Conservation (phyloP, 2,113 vertebrate species). For the Cinclus cinclus region DNA sequence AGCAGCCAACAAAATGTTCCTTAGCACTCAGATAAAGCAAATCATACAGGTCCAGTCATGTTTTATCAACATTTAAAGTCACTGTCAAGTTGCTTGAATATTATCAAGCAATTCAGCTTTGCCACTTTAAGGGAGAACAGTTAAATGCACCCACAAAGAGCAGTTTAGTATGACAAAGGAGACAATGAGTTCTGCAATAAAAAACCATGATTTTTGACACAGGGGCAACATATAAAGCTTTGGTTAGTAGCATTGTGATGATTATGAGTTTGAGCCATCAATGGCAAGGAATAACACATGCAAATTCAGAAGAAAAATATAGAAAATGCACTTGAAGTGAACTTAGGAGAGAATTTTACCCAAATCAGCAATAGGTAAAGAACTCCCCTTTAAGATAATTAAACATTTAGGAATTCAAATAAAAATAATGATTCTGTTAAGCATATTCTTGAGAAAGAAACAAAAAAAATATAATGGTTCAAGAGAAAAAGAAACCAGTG, state of each 20-base stretch:
- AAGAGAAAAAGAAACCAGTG: not conserved
- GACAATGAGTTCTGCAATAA: not conserved
- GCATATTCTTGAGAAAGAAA: not conserved
- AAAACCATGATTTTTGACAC: not conserved
- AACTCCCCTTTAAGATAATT: not conserved
- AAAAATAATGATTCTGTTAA: not conserved
- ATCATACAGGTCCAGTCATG: not conserved
- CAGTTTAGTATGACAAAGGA: not conserved
- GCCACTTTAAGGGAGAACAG: conserved; percentile 33
- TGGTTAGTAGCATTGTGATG: not conserved
- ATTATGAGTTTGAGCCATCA: not conserved
- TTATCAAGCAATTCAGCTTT: not conserved
- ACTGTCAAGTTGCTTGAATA: not conserved
- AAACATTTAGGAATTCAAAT: not conserved
- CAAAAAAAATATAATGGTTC: not conserved
- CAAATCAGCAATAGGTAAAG: not conserved
- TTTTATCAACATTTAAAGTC: not conserved
- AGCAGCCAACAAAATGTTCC: conserved; percentile 18
- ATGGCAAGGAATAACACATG: not conserved
- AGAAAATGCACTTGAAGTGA: not conserved
- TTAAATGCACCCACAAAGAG: conserved; percentile 34
- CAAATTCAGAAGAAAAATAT: not conserved
- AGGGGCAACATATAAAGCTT: not conserved
- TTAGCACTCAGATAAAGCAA: not conserved
- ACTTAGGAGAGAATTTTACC: not conserved